These are phyloP conservation scores for Collichthys lucidus DNA, from an alignment of 2,113 vertebrate genomes.

Conservation along the genomic window DNA sequence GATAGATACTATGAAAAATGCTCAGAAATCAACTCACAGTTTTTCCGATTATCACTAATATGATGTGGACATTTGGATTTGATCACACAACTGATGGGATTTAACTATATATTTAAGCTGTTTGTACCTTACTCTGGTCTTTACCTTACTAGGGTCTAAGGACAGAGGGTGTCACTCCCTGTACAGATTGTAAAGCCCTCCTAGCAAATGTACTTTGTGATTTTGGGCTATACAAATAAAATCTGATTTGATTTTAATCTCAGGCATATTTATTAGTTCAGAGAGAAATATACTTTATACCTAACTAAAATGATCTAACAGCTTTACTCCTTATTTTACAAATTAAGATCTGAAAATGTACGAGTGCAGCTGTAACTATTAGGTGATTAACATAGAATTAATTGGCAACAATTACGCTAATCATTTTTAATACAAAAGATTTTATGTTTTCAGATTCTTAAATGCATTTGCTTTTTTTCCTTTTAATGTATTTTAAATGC, in stretches of 20 bases:
- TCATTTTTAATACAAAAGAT: too few species aligned
- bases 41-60: background rate
- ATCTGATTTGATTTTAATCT: too few species aligned
- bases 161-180: too few species aligned
- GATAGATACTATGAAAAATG: background rate
- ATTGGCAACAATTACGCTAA: background rate
- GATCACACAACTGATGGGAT: background rate
- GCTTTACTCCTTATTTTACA: background rate
- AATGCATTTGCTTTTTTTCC: too few species aligned
- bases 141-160: too few species aligned
- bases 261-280: too few species aligned
- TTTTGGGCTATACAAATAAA: too few species aligned
- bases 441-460: too few species aligned
- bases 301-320: background rate
- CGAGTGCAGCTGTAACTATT: background rate
- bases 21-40: background rate
- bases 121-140: background rate
- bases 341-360: background rate
- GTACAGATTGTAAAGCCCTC: too few species aligned
- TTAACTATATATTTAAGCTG: background rate
- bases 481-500: too few species aligned
- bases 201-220: too few species aligned
- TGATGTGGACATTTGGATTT: background rate
- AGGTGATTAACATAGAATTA: background rate
- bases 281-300: background rate